Evolutionary conservation across 2,797 vertebrate species (phyloP).

Genomic region (Smutsia temminckii): DNA sequence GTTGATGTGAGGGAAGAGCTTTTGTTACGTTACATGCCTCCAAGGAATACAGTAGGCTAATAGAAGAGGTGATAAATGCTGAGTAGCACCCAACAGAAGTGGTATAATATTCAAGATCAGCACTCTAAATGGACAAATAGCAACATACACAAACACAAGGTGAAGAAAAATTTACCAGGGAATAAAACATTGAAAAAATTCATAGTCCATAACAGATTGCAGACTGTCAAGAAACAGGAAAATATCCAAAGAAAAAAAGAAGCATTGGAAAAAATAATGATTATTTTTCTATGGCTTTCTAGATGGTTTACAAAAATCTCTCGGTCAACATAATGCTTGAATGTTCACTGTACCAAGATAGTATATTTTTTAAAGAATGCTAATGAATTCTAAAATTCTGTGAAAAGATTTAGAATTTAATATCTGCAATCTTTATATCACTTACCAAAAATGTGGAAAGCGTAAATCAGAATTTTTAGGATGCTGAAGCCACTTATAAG

Average conservation of each 20-base stretch:
- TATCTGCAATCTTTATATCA: neutral
- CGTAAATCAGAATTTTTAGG: neutral
- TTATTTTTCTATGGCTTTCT: neutral
- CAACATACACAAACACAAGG: neutral
- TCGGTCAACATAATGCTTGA: neutral
- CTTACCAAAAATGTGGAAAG: neutral
- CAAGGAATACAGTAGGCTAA: neutral
- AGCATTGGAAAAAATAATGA: neutral
- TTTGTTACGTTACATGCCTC: neutral
- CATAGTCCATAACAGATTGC: conserved; percentile 2
- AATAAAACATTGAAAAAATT: conserved; percentile 3
- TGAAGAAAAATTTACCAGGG: neutral
- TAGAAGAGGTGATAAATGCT: neutral
- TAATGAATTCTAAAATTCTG: neutral
- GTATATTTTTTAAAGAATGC: neutral
- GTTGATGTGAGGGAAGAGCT: conserved; percentile 8
- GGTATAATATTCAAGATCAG: neutral
- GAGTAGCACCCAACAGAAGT: neutral
- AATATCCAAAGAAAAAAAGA: neutral
- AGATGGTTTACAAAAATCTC: neutral
- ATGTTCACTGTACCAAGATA: neutral
- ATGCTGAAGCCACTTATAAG: neutral
- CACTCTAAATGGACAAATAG: neutral
- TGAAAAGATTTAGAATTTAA: conserved; percentile 8
- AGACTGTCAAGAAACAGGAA: neutral